Percentiles rank a stretch among this genome's conserved stretches.
phyloP scores from a whole-genome alignment of 2,888 invertebrate genomes.

The Apamea crenata region DNA sequence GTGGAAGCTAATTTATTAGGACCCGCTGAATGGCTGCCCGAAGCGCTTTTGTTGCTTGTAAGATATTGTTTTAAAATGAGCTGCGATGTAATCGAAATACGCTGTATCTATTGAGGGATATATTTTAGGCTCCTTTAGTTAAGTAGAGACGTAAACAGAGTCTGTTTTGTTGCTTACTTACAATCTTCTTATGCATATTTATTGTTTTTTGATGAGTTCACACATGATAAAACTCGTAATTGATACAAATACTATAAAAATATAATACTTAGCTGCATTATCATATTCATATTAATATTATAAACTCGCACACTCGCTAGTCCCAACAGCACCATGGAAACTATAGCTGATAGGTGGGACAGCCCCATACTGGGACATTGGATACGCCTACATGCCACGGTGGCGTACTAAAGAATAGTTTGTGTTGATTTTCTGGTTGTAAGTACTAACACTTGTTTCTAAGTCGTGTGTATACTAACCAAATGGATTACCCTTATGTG shows the following conservation, averaged over 20 bases:
- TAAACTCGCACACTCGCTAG: too few relatives aligned
- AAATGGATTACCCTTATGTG: too few relatives aligned
- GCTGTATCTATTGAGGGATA: slow-evolving; percentile 62
- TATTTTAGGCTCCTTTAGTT: slow-evolving; percentile 60
- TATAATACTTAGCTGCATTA: background rate
- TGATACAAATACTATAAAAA: background rate
- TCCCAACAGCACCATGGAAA: too few relatives aligned
- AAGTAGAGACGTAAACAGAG: slow-evolving; percentile 56
- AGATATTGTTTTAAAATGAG: slow-evolving; percentile 68
- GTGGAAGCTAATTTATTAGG: slow-evolving; percentile 62
- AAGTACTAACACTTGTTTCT: too few relatives aligned
- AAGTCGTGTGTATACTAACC: too few relatives aligned
- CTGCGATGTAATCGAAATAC: slow-evolving; percentile 64
- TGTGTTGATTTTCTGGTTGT: too few relatives aligned
- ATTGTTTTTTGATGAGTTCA: slow-evolving; percentile 28
- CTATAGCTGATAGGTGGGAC: too few relatives aligned
- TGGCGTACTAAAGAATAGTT: too few relatives aligned
- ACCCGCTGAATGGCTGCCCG: slow-evolving; percentile 56
- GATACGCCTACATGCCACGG: too few relatives aligned
- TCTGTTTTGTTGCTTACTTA: slow-evolving; percentile 54
- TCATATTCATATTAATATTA: background rate
- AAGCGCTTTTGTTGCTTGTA: slow-evolving; percentile 60
- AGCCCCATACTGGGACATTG: too few relatives aligned
- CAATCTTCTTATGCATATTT: slow-evolving; percentile 44
- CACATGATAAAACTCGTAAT: background rate